phyloP scores from a whole-genome alignment of 2,113 vertebrate genomes.

The Apistogramma diplotaenia region DNA sequence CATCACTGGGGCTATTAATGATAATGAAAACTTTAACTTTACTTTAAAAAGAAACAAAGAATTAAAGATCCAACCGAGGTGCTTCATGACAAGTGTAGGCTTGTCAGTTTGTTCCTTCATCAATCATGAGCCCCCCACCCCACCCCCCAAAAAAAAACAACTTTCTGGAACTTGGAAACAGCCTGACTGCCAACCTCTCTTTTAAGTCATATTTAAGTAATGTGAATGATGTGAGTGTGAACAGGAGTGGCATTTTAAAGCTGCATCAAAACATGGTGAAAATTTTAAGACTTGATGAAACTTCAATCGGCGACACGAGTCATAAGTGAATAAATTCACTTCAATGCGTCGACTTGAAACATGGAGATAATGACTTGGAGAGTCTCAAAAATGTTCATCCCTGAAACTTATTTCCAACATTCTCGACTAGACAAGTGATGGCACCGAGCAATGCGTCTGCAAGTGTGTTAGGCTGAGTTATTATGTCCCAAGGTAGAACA shows the following conservation, averaged over 20 bases:
- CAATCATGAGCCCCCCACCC: neutral
- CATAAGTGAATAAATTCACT: slow-evolving; percentile 1
- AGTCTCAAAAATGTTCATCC: slow-evolving; percentile 10
- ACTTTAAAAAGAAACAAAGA: too few species aligned
- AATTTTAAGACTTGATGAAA: neutral
- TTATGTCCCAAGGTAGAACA: slow-evolving; percentile 47
- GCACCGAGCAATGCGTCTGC: slow-evolving; percentile 25
- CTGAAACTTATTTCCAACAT: slow-evolving; percentile 6
- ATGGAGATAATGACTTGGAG: neutral
- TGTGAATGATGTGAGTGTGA: neutral
- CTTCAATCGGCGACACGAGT: neutral
- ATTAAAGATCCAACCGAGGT: neutral
- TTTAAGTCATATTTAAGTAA: neutral
- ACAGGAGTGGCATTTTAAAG: neutral
- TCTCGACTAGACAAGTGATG: neutral
- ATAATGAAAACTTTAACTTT: neutral
- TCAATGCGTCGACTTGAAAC: slow-evolving; percentile 6
- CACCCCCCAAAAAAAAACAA: too few species aligned
- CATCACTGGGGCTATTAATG: neutral
- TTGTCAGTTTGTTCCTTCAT: neutral
- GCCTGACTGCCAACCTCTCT: neutral
- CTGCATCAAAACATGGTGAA: neutral
- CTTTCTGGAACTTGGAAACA: neutral
- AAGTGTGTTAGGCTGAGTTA: slow-evolving; percentile 40
- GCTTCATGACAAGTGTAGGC: neutral